Base-by-base conservation (phyloP, 1,140 invertebrate species). In the Mya arenaria region DNA sequence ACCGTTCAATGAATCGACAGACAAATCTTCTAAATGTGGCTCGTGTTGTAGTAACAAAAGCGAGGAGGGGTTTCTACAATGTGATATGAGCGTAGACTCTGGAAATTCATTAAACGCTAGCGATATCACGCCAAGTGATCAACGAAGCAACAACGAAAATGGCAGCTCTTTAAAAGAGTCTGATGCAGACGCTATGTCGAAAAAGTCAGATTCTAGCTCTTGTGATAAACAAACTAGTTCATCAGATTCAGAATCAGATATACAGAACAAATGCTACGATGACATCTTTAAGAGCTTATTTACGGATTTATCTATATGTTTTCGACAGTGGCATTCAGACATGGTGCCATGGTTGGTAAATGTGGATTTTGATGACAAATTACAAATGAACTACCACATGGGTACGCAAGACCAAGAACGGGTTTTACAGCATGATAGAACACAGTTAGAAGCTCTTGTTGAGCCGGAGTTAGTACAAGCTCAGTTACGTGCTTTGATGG, bases 191-290 rank as follows among this genome's bases (percentile, higher is more conserved):
- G 75, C 75, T n/a, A 79, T 79, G 75, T 79, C 75, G 28, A 79
- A 79, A 39, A 79, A 79, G 52, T 79, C 75, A 15, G 75, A 79
- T 63, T 79, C 75, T n/a, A 68, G 75, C 58, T 79, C 75, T 23
- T 56, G 62, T 68, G 75, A 79, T 68, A 79, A 79, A 58, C 75
- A 79, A 34, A 30, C 60, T 28, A 41, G 37, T 0, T 65, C 58
- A 39, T 79, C 75, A 0, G 75, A 79, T n/a, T 68, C 63, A 4
- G 75, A 79, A 34, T 79, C 32, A 13, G 75, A 79, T 36, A 68
- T 52, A n/a, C 55, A 68, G 37, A 66, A 37, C 6, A 37, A 66
- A 39, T n/a, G 25, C 52, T 8, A 39, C 3, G 63, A 68, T 13
- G 48, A 56, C 23, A 23, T 68, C 8, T 68, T 68, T 52, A 34